These are phyloP conservation scores for Agrotis puta DNA, from an alignment of 2,888 invertebrate species.

Conservation along the genomic window DNA sequence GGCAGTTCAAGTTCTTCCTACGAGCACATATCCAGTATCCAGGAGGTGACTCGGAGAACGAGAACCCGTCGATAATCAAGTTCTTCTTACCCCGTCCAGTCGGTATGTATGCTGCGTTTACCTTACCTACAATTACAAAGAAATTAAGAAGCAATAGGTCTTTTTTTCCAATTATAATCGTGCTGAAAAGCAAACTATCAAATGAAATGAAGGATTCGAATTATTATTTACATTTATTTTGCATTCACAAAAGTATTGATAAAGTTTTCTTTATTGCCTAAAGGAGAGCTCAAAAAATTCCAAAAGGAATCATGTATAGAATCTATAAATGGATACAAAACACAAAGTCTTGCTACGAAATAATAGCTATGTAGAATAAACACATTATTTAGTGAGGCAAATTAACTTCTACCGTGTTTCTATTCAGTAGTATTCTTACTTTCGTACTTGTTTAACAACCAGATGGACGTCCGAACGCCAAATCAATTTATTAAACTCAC, in stretches of 20 bases:
- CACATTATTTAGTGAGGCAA: conserved; percentile 17
- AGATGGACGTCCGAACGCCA: conserved; percentile 6
- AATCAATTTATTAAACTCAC: background rate
- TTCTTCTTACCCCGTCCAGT: conserved; percentile 78
- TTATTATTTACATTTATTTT: conserved; percentile 21
- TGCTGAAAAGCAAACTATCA: conserved; percentile 2
- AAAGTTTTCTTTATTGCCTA: background rate
- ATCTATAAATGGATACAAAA: conserved; percentile 17
- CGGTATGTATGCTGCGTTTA: conserved; percentile 81
- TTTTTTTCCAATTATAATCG: background rate
- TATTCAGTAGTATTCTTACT: too few relatives aligned
- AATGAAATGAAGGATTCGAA: conserved; percentile 9
- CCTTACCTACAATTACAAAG: conserved; percentile 69
- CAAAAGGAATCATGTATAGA: background rate
- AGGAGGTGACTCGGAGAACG: conserved; percentile 72
- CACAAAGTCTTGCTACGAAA: conserved; percentile 18
- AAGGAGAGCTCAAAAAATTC: background rate
- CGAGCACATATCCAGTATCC: conserved; percentile 80
- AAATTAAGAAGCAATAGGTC: conserved; percentile 26
- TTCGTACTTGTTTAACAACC: conserved; percentile 4
- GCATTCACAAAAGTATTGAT: background rate
- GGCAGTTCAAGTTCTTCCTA: conserved; percentile 70
- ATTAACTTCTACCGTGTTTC: background rate
- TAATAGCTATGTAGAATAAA: conserved; percentile 5
- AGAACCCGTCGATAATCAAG: conserved; percentile 80